Evolutionary conservation across 2,113 vertebrate genomes (phyloP).

Genomic region (Sus scrofa): T2T-Sscrofa CM000813.6:153727001-153727500

Average conservation of each 20-base stretch:
- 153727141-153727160: background rate
- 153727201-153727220: background rate
- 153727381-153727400: background rate
- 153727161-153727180: background rate
- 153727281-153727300: background rate
- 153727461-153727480: fast-evolving
- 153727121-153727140: background rate
- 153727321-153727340: background rate
- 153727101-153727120: background rate
- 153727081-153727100: background rate
- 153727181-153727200: background rate
- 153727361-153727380: background rate
- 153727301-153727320: background rate
- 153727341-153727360: background rate
- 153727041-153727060: background rate
- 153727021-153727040: background rate
- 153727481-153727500: background rate
- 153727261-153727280: background rate
- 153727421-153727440: background rate
- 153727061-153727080: background rate
- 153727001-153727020: background rate
- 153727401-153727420: fast-evolving
- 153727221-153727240: background rate
- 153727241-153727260: background rate
- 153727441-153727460: too few species aligned